These are phyloP conservation scores for Ramphastos sulfuratus DNA, from an alignment of 2,113 vertebrate genomes.

Conservation along the genomic window DNA sequence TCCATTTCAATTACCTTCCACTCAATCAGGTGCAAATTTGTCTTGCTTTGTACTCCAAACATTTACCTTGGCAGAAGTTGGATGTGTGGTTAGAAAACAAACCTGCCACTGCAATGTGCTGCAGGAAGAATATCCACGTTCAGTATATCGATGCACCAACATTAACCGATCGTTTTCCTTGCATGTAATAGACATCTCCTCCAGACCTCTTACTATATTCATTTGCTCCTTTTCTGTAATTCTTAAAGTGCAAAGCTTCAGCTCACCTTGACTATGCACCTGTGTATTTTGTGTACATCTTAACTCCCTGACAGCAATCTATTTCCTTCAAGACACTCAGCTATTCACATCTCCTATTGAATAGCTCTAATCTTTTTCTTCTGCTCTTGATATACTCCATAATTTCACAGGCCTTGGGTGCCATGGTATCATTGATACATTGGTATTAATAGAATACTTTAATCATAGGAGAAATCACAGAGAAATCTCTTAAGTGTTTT, in stretches of 20 bases:
- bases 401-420: not conserved
- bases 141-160: not conserved
- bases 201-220: not conserved
- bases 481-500: not conserved
- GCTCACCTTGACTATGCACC: not conserved
- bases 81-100: not conserved
- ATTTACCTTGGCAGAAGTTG: not conserved
- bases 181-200: not conserved
- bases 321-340: not conserved
- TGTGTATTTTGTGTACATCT: too few relatives aligned
- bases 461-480: not conserved
- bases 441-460: not conserved
- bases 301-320: not conserved
- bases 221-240: not conserved
- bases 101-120: accelerated
- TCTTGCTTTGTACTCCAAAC: not conserved
- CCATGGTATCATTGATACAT: not conserved
- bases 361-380: not conserved
- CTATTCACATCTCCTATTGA: not conserved
- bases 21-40: not conserved
- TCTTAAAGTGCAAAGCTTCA: not conserved
- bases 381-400: not conserved
- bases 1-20: not conserved
- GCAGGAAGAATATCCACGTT: not conserved
- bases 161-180: not conserved